Base-by-base conservation (phyloP, 2,797 vertebrate species). In the Spea hammondii region DNA sequence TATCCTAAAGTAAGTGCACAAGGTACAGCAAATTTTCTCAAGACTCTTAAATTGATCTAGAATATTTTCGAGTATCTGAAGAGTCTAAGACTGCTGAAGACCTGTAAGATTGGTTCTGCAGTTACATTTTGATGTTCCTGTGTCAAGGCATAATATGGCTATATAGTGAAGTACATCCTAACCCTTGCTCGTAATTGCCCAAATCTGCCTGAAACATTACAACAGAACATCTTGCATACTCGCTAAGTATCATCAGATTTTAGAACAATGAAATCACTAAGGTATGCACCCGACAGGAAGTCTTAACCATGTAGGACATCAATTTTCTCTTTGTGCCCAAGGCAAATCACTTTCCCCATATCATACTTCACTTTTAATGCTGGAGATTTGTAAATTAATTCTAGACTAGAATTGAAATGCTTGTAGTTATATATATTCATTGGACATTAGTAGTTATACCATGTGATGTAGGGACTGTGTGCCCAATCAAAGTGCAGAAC, bases 121-220 rank as follows among this genome's bases (percentile, higher is more conserved):
- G 10, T 10, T 5, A 57, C 8, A 57, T 57, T 9, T 10, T 57
- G 5, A 57, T 57, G 55, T 57, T 13, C 12, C 55, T 57, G 12
- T 57, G 13, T 45, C 55, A 9, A 13, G 47, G 12, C n/a, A 78
- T 48, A 45, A 64, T n/a, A 64, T 32, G 47, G 67, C 64, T 55
- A 9, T 60, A 32, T 45, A 57, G 76, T 72, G 50, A 45, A 72
- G 76, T 6, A 69, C 64, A 65, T 8, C 45, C 67, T 68, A 74
- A 60, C 65, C 50, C n/a, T 51, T 65, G 32, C 66, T 65, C 55
- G 60, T 69, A 74, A 73, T 13, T 69, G 47, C 67, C 6, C 11
- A 54, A 64, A 59, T 69, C 11, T 48, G 50, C 14, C 70, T 47
- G 65, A 69, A 74, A 54, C 51, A 53, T 53, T 53, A 53, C 51